Evolutionary conservation across 2,888 invertebrate genomes (phyloP).

Genomic region (Rhingia campestris): DNA sequence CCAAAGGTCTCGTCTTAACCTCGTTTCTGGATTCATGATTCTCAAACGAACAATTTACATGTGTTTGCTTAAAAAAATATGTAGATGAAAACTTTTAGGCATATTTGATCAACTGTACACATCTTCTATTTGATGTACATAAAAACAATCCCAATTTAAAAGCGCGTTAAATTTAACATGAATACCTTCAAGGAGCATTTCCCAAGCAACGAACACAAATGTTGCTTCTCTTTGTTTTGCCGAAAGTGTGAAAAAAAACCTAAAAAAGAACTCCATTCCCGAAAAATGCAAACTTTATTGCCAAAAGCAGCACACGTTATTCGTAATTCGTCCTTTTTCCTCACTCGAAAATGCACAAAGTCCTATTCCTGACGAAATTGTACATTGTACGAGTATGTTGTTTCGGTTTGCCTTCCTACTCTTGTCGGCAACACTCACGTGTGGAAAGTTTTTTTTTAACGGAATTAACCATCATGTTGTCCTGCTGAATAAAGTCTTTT

Average conservation of each 20-base stretch:
- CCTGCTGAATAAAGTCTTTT: conserved; percentile 28
- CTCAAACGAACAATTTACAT: too few relatives aligned
- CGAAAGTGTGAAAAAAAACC: background rate
- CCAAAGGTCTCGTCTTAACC: too few relatives aligned
- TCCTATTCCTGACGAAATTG: conserved; percentile 33
- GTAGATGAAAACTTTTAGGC: too few relatives aligned
- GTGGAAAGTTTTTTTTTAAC: conserved; percentile 11
- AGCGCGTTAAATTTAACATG: too few relatives aligned
- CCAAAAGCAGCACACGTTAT: conserved; percentile 27
- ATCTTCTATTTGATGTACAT: too few relatives aligned
- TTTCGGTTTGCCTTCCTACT: conserved; percentile 51
- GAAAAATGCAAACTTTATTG: conserved; percentile 20
- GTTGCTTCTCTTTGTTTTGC: too few relatives aligned
- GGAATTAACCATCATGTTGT: conserved; percentile 35
- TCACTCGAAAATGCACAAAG: conserved; percentile 30
- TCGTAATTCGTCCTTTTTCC: conserved; percentile 1
- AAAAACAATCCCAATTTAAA: too few relatives aligned
- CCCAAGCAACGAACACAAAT: too few relatives aligned
- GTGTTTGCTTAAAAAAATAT: too few relatives aligned
- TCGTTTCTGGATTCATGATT: too few relatives aligned
- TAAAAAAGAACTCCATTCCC: background rate
- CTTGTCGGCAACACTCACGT: conserved; percentile 49
- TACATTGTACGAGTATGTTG: conserved; percentile 24
- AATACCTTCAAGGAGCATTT: too few relatives aligned
- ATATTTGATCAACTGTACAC: too few relatives aligned